Evolutionary conservation across 2,113 vertebrate genomes (phyloP), one percentile per base, ranked within the genome.

Genomic region (Mystacornis crossleyi): DNA sequence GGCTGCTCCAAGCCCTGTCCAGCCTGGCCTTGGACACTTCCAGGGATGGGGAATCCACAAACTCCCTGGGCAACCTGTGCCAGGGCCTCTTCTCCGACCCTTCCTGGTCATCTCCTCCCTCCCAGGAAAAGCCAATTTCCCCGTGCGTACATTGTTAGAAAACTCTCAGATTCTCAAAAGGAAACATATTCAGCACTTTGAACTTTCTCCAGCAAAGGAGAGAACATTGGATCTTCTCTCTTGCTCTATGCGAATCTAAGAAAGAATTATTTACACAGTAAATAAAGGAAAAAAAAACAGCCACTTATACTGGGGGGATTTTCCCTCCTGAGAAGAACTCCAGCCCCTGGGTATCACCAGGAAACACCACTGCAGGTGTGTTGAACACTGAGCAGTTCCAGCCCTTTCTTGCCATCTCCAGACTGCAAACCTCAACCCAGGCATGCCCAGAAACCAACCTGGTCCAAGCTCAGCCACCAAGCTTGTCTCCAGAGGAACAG

Each of bases 131-230:
- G 34, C 17, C 17, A 23, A 11, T 55, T 23, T 25, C 23, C 11
- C 8, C 2, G 0, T 14, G 25, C 31, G 33, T 16, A 23, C 38
- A 4, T 0, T 26, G 51, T n/a, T 53, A 42, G 26, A 38, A 61
- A 74, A 61, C 18, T 34, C 40, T 15, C 1, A 29, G 11, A 36
- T 8, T 85, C 72, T 47, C 28, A 18, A 43, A 92, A 55, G 29
- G 31, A 75, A 78, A 34, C 23, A 24, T 6, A 43, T 10, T 43
- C 12, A 53, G 14, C 8, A 33, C 45, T 65, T 43, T 25, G 48
- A 57, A 28, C 20, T 43, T 74, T 36, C 50, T n/a, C 47, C 23
- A 31, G 38, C 4, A 38, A 53, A 4, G 3, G 2, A 48, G 51
- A 19, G 6, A 38, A 42, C 55, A 21, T 19, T 20, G 24, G 3